Conservation (phyloP, 2,797 vertebrate genomes). For the Halcyon badia region DNA sequence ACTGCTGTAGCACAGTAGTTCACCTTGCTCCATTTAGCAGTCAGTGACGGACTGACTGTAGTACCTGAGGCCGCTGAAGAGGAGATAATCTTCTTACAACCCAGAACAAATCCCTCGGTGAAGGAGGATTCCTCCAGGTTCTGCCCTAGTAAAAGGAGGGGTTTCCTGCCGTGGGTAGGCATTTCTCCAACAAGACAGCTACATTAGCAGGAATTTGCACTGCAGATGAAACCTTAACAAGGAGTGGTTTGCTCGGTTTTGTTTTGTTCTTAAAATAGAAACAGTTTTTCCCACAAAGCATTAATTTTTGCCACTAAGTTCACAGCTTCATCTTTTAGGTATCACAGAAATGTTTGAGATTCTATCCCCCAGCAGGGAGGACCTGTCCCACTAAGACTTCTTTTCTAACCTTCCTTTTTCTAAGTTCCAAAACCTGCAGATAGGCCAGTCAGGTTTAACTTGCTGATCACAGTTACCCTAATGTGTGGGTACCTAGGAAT, state of each 20-base stretch:
- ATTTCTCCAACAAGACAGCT: not conserved
- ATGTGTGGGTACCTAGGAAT: not conserved
- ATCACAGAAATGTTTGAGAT: not conserved
- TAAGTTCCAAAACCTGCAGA: not conserved
- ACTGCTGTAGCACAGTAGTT: not conserved
- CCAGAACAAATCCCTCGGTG: not conserved
- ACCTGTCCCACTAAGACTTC: not conserved
- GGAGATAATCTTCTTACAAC: not conserved
- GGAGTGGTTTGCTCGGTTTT: not conserved
- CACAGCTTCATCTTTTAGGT: not conserved
- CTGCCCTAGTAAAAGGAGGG: not conserved
- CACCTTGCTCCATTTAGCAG: constrained; percentile 58
- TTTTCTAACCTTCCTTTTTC: not conserved
- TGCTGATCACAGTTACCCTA: not conserved
- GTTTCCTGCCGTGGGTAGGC: not conserved
- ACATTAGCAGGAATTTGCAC: not conserved
- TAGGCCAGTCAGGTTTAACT: not conserved
- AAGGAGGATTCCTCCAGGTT: constrained; percentile 31
- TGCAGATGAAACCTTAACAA: not conserved
- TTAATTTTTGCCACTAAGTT: not conserved
- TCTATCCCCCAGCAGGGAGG: not conserved
- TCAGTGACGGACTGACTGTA: fast-evolving
- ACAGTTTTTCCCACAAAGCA: not conserved
- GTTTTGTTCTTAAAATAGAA: not conserved
- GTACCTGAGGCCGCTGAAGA: not conserved